Percentiles rank a stretch among this genome's conserved stretches.
These are phyloP conservation scores for Lophotis ruficrista DNA, from an alignment of 2,113 vertebrate genomes.

Conservation along the genomic window DNA sequence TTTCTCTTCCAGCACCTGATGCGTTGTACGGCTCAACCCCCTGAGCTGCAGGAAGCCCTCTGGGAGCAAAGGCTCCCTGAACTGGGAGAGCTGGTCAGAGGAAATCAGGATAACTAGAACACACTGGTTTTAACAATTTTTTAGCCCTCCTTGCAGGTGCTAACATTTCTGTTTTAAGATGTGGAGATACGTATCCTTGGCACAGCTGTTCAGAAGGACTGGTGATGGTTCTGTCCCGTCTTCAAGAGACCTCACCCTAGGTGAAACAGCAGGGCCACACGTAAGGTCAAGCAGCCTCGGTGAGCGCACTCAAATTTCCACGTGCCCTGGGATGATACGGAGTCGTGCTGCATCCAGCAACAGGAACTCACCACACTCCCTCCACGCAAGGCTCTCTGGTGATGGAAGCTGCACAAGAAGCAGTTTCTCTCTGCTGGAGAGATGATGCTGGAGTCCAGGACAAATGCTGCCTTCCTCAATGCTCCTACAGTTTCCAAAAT, in stretches of 20 bases:
- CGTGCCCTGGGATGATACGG: background rate
- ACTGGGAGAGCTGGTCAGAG: too few relatives aligned
- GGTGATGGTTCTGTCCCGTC: background rate
- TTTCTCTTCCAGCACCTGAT: background rate
- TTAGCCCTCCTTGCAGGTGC: background rate
- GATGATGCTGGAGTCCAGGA: background rate
- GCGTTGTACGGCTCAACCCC: background rate
- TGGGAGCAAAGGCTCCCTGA: background rate
- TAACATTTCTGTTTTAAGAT: background rate
- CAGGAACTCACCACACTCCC: background rate
- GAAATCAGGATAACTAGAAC: background rate
- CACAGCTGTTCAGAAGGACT: background rate
- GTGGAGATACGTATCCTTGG: background rate
- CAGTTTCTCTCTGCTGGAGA: slow-evolving; percentile 42
- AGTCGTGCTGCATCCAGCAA: background rate
- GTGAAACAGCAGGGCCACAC: background rate
- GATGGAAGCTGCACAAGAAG: background rate
- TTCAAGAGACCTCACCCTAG: background rate
- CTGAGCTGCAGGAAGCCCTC: background rate
- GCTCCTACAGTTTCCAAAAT: background rate
- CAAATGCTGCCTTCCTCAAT: background rate
- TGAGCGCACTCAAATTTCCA: background rate
- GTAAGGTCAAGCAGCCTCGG: background rate
- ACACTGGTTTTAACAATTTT: background rate
- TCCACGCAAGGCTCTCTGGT: background rate